Evolutionary conservation across 2,888 invertebrate species (phyloP).

Genomic region (Tachina lurida): DNA sequence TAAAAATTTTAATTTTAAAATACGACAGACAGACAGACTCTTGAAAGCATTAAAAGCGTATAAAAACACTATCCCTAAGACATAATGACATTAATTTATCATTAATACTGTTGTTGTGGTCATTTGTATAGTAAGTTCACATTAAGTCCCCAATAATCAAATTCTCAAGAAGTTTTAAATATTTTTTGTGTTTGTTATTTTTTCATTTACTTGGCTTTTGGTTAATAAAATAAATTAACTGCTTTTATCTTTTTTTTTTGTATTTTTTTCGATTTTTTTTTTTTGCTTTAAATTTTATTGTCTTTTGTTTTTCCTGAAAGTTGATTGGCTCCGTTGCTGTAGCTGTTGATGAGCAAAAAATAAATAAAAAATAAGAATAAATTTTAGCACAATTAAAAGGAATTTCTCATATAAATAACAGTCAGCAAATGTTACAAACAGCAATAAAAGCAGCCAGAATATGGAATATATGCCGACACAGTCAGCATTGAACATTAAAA

Average conservation of each 20-base stretch:
- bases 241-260: conserved; percentile 25
- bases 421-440: conserved; percentile 58
- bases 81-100: conserved; percentile 70
- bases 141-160: conserved; percentile 62
- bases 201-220: conserved; percentile 5
- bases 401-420: conserved; percentile 72
- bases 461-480: conserved; percentile 47
- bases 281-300: conserved; percentile 33
- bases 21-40: conserved; percentile 8
- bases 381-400: conserved; percentile 70
- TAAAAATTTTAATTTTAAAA: conserved; percentile 41
- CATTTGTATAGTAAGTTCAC: conserved; percentile 62
- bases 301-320: conserved; percentile 43
- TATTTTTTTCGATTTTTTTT: too few species aligned
- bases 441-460: conserved; percentile 35
- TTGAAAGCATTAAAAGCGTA: conserved; percentile 36
- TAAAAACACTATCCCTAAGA: conserved; percentile 21
- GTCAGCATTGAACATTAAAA: conserved; percentile 63
- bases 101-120: conserved; percentile 57
- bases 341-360: conserved; percentile 12
- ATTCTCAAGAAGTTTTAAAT: conserved; percentile 65
- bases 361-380: conserved; percentile 50
- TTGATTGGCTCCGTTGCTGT: conserved; percentile 25
- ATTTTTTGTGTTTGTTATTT: conserved; percentile 2
- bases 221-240: conserved; percentile 64